phyloP scores from a whole-genome alignment of 2,888 invertebrate genomes.

The Euplexia lucipara region DNA sequence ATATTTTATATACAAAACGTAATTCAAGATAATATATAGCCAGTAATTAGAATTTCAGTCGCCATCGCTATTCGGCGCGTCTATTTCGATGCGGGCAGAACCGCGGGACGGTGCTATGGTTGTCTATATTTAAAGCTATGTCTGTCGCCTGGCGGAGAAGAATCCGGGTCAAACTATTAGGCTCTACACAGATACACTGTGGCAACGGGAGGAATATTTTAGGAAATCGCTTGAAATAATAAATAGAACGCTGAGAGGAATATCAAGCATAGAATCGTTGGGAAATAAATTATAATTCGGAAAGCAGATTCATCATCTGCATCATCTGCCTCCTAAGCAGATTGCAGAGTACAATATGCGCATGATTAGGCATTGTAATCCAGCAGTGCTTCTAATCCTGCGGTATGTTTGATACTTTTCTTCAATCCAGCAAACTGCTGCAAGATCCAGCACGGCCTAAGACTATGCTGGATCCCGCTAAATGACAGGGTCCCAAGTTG shows the following conservation, averaged over 20 bases:
- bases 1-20: slow-evolving; percentile 37
- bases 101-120: slow-evolving; percentile 39
- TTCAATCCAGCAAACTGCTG: too few species aligned
- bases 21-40: slow-evolving; percentile 47
- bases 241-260: not conserved
- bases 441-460: too few species aligned
- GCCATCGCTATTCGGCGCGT: slow-evolving; percentile 37
- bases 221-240: slow-evolving; percentile 16
- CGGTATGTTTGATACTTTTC: too few species aligned
- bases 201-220: slow-evolving; percentile 38
- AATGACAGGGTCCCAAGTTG: too few species aligned
- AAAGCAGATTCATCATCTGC: too few species aligned
- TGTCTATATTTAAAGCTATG: slow-evolving; percentile 61
- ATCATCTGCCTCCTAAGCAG: too few species aligned
- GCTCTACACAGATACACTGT: slow-evolving; percentile 40
- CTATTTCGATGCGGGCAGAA: slow-evolving; percentile 50
- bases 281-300: not conserved
- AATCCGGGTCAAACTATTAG: slow-evolving; percentile 63
- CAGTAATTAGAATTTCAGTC: slow-evolving; percentile 40
- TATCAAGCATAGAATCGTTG: not conserved
- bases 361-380: too few species aligned
- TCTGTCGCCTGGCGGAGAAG: slow-evolving; percentile 37
- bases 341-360: too few species aligned
- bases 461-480: too few species aligned
- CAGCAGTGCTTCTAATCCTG: too few species aligned